A percentile compares a stretch with the other conserved stretches of the same genome.
These are phyloP conservation scores for Diloba caeruleocephala DNA, from an alignment of 2,888 invertebrate genomes.

Conservation along the genomic window DNA sequence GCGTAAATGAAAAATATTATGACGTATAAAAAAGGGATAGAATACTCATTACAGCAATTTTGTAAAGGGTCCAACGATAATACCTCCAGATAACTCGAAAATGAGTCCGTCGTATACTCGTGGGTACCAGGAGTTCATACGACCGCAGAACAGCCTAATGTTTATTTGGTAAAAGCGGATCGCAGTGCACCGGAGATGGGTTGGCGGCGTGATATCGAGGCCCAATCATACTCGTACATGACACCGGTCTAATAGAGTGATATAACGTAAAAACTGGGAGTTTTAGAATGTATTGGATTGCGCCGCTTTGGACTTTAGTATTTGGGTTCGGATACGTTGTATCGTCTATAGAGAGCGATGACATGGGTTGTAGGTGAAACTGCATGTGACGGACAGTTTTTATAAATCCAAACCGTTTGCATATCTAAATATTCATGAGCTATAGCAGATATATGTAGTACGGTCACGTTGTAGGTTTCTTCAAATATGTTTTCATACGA, in stretches of 20 bases:
- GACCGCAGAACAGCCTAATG: slow-evolving; percentile 42
- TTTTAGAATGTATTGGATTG: slow-evolving; percentile 31
- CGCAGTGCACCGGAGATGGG: slow-evolving; percentile 62
- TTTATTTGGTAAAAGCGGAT: slow-evolving; percentile 55
- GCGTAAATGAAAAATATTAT: slow-evolving; percentile 12
- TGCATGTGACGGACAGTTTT: too few relatives aligned
- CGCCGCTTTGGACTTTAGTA: not conserved
- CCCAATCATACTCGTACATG: slow-evolving; percentile 57
- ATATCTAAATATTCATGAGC: too few relatives aligned
- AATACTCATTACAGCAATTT: slow-evolving; percentile 31
- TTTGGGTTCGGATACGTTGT: slow-evolving; percentile 11
- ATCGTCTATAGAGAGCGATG: not conserved
- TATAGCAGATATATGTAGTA: too few relatives aligned
- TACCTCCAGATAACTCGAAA: slow-evolving; percentile 32
- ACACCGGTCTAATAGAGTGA: slow-evolving; percentile 41
- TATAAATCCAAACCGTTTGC: too few relatives aligned
- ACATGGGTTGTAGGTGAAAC: too few relatives aligned
- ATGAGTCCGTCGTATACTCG: slow-evolving; percentile 25
- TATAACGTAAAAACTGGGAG: slow-evolving; percentile 23
- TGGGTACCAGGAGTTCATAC: slow-evolving; percentile 25
- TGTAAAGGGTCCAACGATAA: slow-evolving; percentile 43
- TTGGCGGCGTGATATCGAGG: slow-evolving; percentile 55
- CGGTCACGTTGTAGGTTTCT: too few relatives aligned
- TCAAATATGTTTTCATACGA: too few relatives aligned
- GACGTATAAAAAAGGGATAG: slow-evolving; percentile 6